Percentiles rank a stretch among this genome's conserved stretches.
phyloP scores from a whole-genome alignment of 2,113 vertebrate genomes.

The Hyperoodon ampullatus region DNA sequence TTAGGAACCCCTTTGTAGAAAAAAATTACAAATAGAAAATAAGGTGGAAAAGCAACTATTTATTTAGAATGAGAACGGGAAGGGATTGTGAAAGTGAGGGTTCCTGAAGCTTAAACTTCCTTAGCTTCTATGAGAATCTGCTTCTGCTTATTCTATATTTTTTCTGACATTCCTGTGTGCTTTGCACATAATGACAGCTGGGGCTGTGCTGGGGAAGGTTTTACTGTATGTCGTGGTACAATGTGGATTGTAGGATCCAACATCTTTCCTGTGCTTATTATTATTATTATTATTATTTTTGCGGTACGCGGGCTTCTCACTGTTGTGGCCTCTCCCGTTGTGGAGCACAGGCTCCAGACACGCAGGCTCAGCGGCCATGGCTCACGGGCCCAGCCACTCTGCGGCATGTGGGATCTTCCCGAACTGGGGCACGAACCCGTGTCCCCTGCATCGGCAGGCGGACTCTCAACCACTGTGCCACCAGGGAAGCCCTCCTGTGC shows the following conservation, averaged over 20 bases:
- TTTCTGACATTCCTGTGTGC: neutral
- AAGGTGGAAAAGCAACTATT: neutral
- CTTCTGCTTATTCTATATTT: neutral
- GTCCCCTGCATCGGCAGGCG: too few species aligned
- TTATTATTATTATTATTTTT: too few species aligned
- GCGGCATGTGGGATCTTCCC: too few species aligned
- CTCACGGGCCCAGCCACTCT: too few species aligned
- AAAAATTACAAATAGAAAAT: neutral
- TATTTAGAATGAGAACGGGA: neutral
- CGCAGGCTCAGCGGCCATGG: too few species aligned
- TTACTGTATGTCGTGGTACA: neutral
- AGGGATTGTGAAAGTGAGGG: neutral
- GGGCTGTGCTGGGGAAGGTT: neutral
- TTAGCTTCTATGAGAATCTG: neutral
- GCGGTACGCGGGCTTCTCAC: too few species aligned
- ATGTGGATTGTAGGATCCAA: neutral
- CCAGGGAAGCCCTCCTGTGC: neutral
- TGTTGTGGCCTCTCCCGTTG: too few species aligned
- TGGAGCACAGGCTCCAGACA: too few species aligned
- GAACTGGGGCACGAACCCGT: too few species aligned
- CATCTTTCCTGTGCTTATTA: neutral
- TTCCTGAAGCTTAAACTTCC: neutral
- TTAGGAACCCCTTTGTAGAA: neutral
- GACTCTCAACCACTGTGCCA: too few species aligned
- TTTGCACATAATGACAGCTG: neutral